phyloP scores from a whole-genome alignment of 2,797 vertebrate species.

The Podargus strigoides region DNA sequence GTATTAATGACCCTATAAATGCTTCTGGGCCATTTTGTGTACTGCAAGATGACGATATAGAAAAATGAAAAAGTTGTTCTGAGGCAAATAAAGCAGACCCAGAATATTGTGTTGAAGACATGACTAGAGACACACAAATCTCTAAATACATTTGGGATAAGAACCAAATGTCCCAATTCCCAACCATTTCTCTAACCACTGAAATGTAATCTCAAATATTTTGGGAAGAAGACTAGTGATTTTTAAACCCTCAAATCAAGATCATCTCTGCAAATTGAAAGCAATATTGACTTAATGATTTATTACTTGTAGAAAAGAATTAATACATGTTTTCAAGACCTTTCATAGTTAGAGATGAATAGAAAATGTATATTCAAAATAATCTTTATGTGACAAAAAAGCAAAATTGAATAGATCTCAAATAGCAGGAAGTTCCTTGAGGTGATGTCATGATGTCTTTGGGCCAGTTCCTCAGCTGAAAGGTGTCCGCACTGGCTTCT shows the following conservation, averaged over 20 bases:
- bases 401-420: neutral
- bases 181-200: neutral
- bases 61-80: neutral
- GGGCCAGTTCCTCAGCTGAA: neutral
- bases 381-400: neutral
- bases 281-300: neutral
- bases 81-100: neutral
- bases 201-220: neutral
- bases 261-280: neutral
- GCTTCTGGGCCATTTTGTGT: neutral
- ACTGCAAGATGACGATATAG: neutral
- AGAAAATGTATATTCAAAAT: neutral
- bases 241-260: neutral
- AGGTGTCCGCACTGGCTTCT: neutral
- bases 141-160: neutral
- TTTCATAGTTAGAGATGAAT: neutral
- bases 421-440: neutral
- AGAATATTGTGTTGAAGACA: neutral
- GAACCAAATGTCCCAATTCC: neutral
- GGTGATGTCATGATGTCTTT: neutral
- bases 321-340: neutral
- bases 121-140: neutral
- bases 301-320: neutral
- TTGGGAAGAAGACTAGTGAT: neutral
- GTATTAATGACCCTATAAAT: neutral